Evolutionary conservation across 2,888 invertebrate genomes (phyloP), one percentile per base, ranked within the genome.

Genomic region (Cylindroiulus punctatus): DNA sequence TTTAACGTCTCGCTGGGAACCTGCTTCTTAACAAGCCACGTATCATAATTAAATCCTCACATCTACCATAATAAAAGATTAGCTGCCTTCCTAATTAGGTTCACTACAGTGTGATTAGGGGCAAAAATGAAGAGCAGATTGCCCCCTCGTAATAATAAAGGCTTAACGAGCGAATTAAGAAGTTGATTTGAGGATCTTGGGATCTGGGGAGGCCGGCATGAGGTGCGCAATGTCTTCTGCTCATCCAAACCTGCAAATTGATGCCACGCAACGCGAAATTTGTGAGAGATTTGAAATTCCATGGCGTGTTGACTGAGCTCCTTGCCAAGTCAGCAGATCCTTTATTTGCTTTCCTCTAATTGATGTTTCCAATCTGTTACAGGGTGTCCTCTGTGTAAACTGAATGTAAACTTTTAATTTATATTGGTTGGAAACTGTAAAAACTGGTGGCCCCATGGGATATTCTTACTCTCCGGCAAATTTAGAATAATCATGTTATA

Each of bases 51-150:
- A 65, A 65, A 65, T 65, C 65, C 65, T 65, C 65, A 26, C 65
- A 65, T 65, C 65, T 65, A 26, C 65, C 65, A 65, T 65, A 65
- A 65, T 65, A 65, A 65, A 65, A 65, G 65, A 65, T 65, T 65
- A 65, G 65, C 65, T 65, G 65, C 65, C 7, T 65, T 65, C 26
- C 65, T 65, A 65, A 65, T 65, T 65, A 65, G 65, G 65, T 65
- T 65, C 65, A 65, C 65, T 65, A 65, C 65, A 65, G 65, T 26
- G 65, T 65, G 65, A 65, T 65, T 65, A 65, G 12, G 65, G 65
- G 65, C 65, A 65, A 65, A 65, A 65, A 65, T 65, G 65, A 65
- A 65, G 65, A 65, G 65, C 65, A 65, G 65, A 65, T 65, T 65
- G 65, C 65, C 65, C 57, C 65, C 65, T 65, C 65, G 65, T 65